Evolutionary conservation across 2,113 vertebrate genomes (phyloP).

Genomic region (Mystacornis crossleyi): DNA sequence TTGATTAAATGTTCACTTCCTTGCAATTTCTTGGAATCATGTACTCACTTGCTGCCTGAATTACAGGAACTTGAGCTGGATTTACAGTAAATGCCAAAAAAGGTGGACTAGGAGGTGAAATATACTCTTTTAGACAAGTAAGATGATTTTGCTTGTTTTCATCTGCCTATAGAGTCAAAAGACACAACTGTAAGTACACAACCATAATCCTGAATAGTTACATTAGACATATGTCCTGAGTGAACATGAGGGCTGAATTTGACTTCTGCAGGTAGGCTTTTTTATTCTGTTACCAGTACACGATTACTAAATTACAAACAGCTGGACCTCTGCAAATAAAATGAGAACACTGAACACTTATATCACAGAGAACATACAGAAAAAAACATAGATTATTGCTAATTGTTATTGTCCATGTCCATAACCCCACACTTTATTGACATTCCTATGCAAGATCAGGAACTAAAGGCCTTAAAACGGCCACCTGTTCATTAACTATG

Average conservation of each 20-base stretch:
- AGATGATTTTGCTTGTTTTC: conserved; percentile 17
- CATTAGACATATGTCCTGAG: neutral
- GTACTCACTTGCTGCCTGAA: conserved; percentile 78
- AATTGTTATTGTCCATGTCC: neutral
- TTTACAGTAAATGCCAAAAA: conserved; percentile 35
- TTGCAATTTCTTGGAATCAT: neutral
- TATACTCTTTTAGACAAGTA: conserved; percentile 28
- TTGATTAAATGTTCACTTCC: neutral
- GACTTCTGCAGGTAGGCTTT: neutral
- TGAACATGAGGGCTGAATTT: neutral
- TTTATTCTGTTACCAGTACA: neutral
- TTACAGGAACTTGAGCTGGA: conserved; percentile 39
- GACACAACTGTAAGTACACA: neutral
- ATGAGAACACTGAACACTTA: neutral
- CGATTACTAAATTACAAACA: neutral
- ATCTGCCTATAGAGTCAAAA: conserved; percentile 49
- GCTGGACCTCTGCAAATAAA: neutral
- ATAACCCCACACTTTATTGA: neutral
- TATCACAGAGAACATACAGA: neutral
- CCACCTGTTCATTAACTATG: neutral
- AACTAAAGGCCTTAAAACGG: neutral
- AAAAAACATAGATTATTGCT: neutral
- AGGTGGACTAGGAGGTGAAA: conserved; percentile 58
- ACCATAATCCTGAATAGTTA: neutral
- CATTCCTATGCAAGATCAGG: neutral